These are phyloP conservation scores for Glandiceps talaboti DNA, from an alignment of 53 echinoderm and acorn worm species.

Conservation along the genomic window DNA sequence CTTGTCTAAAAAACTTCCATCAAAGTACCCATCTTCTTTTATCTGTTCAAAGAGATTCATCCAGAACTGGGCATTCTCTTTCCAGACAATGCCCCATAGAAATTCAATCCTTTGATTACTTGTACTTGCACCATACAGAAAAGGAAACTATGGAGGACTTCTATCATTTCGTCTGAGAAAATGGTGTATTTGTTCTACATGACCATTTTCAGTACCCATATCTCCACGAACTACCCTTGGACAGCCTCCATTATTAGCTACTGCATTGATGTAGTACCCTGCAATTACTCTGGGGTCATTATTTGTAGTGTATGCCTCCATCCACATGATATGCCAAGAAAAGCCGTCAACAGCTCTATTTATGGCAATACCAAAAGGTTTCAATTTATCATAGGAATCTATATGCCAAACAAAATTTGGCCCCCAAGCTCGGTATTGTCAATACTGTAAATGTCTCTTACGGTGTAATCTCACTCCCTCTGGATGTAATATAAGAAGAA, in stretches of 20 bases:
- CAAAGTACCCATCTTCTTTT: neutral
- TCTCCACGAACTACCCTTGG: neutral
- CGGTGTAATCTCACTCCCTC: slow-evolving; percentile 18
- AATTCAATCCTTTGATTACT: neutral
- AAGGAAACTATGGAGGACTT: neutral
- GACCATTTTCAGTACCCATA: slow-evolving; percentile 7
- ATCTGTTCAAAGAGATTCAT: too few relatives aligned
- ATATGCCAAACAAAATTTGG: slow-evolving; percentile 17
- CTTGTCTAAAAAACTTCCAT: slow-evolving; percentile 1
- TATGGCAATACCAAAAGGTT: neutral
- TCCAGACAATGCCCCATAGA: neutral
- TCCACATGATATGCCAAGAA: slow-evolving; percentile 3
- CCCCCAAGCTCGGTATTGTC: slow-evolving; percentile 23
- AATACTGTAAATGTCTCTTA: slow-evolving; percentile 20
- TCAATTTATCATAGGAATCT: slow-evolving; percentile 6
- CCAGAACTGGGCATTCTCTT: too few relatives aligned
- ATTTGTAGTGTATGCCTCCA: slow-evolving; percentile 2
- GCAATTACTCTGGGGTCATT: neutral
- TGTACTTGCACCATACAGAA: neutral
- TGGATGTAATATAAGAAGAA: slow-evolving; percentile 19
- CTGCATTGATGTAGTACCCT: neutral
- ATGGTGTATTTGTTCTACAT: neutral
- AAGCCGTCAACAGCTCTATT: slow-evolving; percentile 3
- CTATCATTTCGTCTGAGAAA: neutral
- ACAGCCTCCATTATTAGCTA: neutral